Evolutionary conservation across 2,797 vertebrate genomes (phyloP), one percentile per base, ranked within the genome.

Genomic region (Dipus sagitta): DNA sequence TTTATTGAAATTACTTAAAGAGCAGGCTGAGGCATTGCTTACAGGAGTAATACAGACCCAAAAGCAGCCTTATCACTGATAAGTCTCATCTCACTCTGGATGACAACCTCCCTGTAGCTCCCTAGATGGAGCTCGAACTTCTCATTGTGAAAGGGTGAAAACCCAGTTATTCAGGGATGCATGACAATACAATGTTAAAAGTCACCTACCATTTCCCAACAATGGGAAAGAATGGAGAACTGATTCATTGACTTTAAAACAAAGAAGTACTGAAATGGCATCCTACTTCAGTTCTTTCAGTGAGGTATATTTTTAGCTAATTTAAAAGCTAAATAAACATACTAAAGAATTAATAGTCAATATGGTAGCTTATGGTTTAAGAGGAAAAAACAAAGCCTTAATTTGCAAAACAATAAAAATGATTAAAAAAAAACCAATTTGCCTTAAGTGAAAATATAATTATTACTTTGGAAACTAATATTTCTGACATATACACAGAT

Each of bases 391-490:
- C 15, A 38, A 38, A 38, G 5, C 4, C 62, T 93, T 86, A 82
- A 26, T 71, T 60, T 75, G 28, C 42, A 67, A 83, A 92, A 86
- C 7, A 62, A 8, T 34, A 82, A 47, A 76, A 34, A 1, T 65
- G 75, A 17, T 10, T 60, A 54, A 86, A 75, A 71, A 75, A 71
- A 6, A 30, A 6, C 4, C 4, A 17, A 1, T 52, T 60, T 70
- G 42, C 24, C 18, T 62, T 67, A 92, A 42, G 34, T 88, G 42
- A 91, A 93, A 64, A 91, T 58, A 65, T 24, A n/a, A 75, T 13
- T 2, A 52, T 77, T 75, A 58, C 13, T 15, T 79, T 93, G 8
- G 30, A 7, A 79, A 2, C 47, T 84, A 72, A 42, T 67, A 20
- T n/a, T 71, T 72, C 18, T 9, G 71, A 10, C 0, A 58, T 67